Conservation (phyloP, 2,888 invertebrate genomes). For the Cordilura impudica region DNA sequence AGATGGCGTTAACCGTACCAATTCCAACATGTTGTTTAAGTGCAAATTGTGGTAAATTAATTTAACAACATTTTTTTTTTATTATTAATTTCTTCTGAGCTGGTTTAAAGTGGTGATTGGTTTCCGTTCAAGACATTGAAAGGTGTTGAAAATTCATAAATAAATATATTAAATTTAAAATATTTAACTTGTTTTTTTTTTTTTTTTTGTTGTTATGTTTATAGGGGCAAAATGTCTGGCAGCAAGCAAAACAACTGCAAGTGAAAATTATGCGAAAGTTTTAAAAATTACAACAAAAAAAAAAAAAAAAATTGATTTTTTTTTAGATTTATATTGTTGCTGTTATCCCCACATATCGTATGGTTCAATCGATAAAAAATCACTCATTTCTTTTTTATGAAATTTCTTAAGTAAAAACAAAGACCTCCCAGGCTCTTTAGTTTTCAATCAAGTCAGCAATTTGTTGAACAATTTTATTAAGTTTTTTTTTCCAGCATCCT, state of each 20-base stretch:
- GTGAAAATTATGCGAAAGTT: constrained; percentile 40
- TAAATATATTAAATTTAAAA: constrained; percentile 45
- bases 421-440: constrained; percentile 53
- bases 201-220: neutral
- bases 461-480: neutral
- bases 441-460: constrained; percentile 4
- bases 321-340: neutral
- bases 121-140: constrained; percentile 34
- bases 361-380: constrained; percentile 31
- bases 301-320: neutral
- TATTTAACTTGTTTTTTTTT: neutral
- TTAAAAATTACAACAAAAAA: constrained; percentile 8
- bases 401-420: constrained; percentile 4
- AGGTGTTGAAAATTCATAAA: constrained; percentile 58
- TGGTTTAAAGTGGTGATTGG: constrained; percentile 30
- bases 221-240: neutral
- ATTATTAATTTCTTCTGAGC: constrained; percentile 7
- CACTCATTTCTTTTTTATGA: constrained; percentile 33
- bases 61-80: constrained; percentile 46
- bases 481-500: neutral
- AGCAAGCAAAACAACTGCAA: constrained; percentile 1
- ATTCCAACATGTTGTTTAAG: constrained; percentile 27
- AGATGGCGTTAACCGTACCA: constrained; percentile 18
- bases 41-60: constrained; percentile 48
- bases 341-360: constrained; percentile 28